Conservation (phyloP, 2,113 vertebrate species). For the Sarotherodon lohbergeri region DNA sequence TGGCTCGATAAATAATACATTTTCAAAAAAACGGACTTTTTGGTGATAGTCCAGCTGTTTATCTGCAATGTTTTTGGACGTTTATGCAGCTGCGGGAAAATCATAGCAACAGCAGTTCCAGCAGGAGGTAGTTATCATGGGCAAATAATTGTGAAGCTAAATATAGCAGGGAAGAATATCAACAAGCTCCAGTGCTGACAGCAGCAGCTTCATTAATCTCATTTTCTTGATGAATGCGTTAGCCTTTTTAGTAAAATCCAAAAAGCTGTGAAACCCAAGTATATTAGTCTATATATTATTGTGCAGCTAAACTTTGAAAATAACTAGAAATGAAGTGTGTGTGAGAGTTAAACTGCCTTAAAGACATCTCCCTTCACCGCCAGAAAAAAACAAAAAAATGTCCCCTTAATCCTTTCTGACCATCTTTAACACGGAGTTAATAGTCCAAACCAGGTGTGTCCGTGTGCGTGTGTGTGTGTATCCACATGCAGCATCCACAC, state of each 20-base stretch:
- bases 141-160: neutral
- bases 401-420: neutral
- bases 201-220: neutral
- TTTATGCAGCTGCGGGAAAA: neutral
- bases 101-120: neutral
- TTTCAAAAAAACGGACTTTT: neutral
- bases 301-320: neutral
- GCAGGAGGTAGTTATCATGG: neutral
- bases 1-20: neutral
- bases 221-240: neutral
- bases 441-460: neutral
- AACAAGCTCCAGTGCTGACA: neutral
- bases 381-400: neutral
- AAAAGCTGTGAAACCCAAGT: neutral
- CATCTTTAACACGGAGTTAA: neutral
- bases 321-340: neutral
- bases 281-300: neutral
- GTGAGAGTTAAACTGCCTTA: neutral
- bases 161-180: neutral
- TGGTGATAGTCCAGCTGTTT: neutral
- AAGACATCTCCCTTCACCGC: neutral
- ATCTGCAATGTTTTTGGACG: neutral
- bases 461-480: constrained; percentile 4
- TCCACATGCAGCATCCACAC: constrained; percentile 11
- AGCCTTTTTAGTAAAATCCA: neutral